Evolutionary conservation across 1,140 invertebrate genomes (phyloP).

Genomic region (Trigoniulus corallinus): DNA sequence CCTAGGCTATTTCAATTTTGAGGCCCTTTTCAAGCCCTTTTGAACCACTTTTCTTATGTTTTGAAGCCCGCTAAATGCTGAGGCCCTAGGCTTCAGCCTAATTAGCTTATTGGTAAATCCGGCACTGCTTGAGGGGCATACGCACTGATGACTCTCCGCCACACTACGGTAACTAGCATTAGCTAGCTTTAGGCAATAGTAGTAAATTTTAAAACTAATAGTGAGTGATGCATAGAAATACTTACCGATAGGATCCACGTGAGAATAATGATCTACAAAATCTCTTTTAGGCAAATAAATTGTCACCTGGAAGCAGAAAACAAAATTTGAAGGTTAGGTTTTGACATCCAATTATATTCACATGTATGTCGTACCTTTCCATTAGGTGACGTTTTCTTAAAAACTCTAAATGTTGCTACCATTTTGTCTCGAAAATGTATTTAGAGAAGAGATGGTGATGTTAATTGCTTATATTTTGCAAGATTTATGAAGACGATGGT

Average conservation of each 20-base stretch:
- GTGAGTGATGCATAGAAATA: constrained; percentile 10
- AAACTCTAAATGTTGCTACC: constrained; percentile 81
- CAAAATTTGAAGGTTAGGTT: constrained; percentile 4
- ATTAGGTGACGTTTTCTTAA: constrained; percentile 88
- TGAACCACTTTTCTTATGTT: too few species aligned
- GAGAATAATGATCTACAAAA: constrained; percentile 84
- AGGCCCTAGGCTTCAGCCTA: too few species aligned
- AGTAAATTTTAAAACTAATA: background rate
- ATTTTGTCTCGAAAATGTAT: constrained; percentile 29
- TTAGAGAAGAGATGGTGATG: background rate
- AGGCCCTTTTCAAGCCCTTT: too few species aligned
- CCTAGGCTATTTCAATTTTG: too few species aligned
- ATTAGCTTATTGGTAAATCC: too few species aligned
- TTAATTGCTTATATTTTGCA: background rate
- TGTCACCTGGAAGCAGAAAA: constrained; percentile 42
- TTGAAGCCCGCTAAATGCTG: too few species aligned
- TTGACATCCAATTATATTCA: background rate
- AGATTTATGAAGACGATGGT: background rate
- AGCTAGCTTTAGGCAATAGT: constrained; percentile 10
- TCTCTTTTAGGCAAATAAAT: constrained; percentile 91
- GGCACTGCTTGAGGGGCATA: too few species aligned
- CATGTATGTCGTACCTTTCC: constrained; percentile 39
- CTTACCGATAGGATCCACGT: constrained; percentile 81
- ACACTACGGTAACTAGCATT: constrained; percentile 9
- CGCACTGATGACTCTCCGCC: too few species aligned